Evolutionary conservation across 35 echinoderm and acorn worm genomes (phyloP).

Genomic region (Ophiothrix spiculata): DNA sequence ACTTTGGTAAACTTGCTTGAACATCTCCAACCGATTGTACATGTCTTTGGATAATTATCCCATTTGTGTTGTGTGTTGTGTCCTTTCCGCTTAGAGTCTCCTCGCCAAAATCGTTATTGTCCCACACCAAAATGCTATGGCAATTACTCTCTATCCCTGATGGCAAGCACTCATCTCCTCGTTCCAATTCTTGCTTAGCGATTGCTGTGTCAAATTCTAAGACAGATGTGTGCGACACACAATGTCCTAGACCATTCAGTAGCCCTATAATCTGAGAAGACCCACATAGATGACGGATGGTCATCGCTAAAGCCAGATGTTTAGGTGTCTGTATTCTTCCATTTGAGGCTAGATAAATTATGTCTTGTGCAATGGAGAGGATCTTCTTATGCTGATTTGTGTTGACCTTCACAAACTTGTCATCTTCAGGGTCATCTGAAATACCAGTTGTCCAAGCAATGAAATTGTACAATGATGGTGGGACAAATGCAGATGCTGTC

Average conservation of each 20-base stretch:
- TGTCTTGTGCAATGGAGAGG: constrained; percentile 39
- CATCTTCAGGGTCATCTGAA: constrained; percentile 10
- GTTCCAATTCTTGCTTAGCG: background rate
- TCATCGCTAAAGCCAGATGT: constrained; percentile 46
- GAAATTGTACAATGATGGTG: constrained; percentile 37
- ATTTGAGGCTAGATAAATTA: constrained; percentile 26
- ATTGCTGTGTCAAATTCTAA: constrained; percentile 10
- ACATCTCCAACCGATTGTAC: background rate
- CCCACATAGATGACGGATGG: constrained; percentile 42
- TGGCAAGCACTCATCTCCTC: background rate
- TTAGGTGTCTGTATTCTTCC: constrained; percentile 52
- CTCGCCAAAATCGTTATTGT: constrained; percentile 31
- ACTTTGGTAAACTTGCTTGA: background rate
- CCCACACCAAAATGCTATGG: background rate
- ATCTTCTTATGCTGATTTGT: background rate
- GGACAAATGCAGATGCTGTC: constrained; percentile 13
- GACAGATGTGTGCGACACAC: constrained; percentile 1
- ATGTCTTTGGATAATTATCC: constrained; percentile 36
- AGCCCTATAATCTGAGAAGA: constrained; percentile 35
- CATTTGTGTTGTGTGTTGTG: too few species aligned
- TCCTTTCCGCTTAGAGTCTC: constrained; percentile 58
- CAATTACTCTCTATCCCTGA: background rate
- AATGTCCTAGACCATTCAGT: constrained; percentile 53
- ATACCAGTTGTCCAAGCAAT: constrained; percentile 31
- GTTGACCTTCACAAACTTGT: constrained; percentile 21